Percentiles rank a stretch among this genome's conserved stretches.
Evolutionary conservation across 37 sponge, comb jelly and placozoan genomes (phyloP).

Genomic region (Agelas oroides): DNA sequence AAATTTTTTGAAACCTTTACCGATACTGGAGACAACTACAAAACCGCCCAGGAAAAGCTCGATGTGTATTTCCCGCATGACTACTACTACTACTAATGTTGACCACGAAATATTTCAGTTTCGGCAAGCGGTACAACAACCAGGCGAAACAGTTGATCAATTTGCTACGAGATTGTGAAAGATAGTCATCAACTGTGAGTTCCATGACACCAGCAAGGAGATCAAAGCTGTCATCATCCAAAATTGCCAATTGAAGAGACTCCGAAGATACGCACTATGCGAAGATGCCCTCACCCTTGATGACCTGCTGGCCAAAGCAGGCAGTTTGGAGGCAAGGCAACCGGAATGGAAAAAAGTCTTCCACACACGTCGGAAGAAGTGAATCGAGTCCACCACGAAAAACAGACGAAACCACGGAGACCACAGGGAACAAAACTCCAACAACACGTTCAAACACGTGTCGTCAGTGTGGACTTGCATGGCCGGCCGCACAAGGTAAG

Average conservation of each 20-base stretch:
- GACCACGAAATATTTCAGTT: conserved; percentile 59
- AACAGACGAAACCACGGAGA: neutral
- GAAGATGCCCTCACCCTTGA: conserved; percentile 36
- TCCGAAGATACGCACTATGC: conserved; percentile 28
- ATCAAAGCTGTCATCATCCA: conserved; percentile 45
- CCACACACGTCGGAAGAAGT: neutral
- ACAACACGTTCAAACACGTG: conserved; percentile 8
- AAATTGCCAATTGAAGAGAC: conserved; percentile 42
- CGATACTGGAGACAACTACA: conserved; percentile 43
- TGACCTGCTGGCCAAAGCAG: conserved; percentile 37
- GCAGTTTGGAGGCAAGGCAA: conserved; percentile 47
- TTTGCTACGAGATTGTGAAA: conserved; percentile 44
- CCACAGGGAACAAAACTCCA: too few species aligned
- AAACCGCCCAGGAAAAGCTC: conserved; percentile 19
- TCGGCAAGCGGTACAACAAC: conserved; percentile 21
- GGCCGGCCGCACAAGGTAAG: neutral
- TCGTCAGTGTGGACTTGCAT: conserved; percentile 25
- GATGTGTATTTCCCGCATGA: conserved; percentile 41
- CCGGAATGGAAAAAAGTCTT: conserved; percentile 16
- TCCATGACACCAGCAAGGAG: conserved; percentile 23
- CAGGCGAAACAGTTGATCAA: conserved; percentile 49
- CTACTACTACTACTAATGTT: conserved; percentile 52
- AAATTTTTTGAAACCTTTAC: conserved; percentile 37
- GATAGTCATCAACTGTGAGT: conserved; percentile 44
- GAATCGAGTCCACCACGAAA: neutral